These are phyloP conservation scores for Schizopygopsis pylzovi DNA, from an alignment of 2,797 vertebrate genomes.

Conservation along the genomic window DNA sequence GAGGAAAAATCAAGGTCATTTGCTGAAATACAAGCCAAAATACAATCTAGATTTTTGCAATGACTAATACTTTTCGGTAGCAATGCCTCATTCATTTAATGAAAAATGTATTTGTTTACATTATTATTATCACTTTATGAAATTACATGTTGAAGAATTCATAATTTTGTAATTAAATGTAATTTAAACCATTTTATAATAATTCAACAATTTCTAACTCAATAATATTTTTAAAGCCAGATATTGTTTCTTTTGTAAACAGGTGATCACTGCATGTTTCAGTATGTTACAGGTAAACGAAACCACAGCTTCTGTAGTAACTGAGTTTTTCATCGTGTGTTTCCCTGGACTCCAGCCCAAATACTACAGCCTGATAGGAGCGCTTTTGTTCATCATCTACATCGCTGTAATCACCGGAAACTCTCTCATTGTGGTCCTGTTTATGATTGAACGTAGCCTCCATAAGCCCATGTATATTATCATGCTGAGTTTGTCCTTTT, in stretches of 20 bases:
- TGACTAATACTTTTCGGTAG: too few species aligned
- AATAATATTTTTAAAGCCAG: too few species aligned
- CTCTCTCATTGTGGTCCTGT: slow-evolving; percentile 66
- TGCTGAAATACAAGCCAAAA: neutral
- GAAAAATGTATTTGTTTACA: too few species aligned
- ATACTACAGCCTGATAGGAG: slow-evolving; percentile 28
- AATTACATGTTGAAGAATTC: too few species aligned
- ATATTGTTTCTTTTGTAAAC: neutral
- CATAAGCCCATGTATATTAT: slow-evolving; percentile 79
- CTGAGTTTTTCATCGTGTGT: too few species aligned
- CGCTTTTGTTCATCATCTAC: slow-evolving; percentile 66
- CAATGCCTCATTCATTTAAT: neutral
- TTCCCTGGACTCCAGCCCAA: too few species aligned
- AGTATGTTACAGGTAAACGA: slow-evolving; percentile 33
- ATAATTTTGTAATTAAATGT: too few species aligned
- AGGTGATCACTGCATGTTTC: slow-evolving; percentile 1
- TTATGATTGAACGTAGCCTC: slow-evolving; percentile 66
- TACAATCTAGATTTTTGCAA: neutral
- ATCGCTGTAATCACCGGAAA: slow-evolving; percentile 66
- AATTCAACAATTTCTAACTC: too few species aligned
- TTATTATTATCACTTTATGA: too few species aligned
- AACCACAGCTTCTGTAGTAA: too few species aligned
- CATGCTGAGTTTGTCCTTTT: slow-evolving; percentile 72
- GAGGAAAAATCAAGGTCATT: neutral
- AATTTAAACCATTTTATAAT: too few species aligned